Percentiles rank a stretch among this genome's conserved stretches.
phyloP scores from a whole-genome alignment of 2,797 vertebrate species.

The Sebastes matsubarae region DNA sequence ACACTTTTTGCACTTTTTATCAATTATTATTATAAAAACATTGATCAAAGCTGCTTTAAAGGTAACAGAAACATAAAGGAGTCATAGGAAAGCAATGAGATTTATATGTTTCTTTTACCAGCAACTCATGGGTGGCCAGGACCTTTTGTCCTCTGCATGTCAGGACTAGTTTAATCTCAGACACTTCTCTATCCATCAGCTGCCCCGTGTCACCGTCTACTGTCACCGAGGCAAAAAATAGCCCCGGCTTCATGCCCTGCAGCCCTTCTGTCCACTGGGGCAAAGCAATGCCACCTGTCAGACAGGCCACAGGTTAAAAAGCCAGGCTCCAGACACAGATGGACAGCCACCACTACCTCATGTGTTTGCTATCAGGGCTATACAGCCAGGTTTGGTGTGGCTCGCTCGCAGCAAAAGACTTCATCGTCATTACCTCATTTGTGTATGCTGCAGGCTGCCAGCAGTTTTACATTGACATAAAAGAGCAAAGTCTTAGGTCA shows the following conservation, averaged over 20 bases:
- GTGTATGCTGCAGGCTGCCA: constrained; percentile 30
- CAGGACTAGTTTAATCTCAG: constrained; percentile 44
- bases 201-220: constrained; percentile 44
- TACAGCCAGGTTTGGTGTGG: constrained; percentile 55
- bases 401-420: constrained; percentile 28
- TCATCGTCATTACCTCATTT: constrained; percentile 62
- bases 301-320: constrained; percentile 58
- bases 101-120: not conserved
- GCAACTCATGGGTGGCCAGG: constrained; percentile 8
- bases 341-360: constrained; percentile 54
- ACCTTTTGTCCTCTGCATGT: constrained; percentile 56
- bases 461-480: constrained; percentile 28
- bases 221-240: constrained; percentile 71
- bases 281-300: constrained; percentile 69
- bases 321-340: constrained; percentile 55
- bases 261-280: constrained; percentile 39
- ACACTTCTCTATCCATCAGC: constrained; percentile 63
- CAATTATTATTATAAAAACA: not conserved
- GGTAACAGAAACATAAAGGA: not conserved
- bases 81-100: not conserved
- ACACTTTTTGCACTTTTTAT: not conserved
- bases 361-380: constrained; percentile 59
- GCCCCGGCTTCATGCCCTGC: constrained; percentile 3
- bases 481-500: constrained; percentile 48
- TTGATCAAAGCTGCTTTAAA: not conserved